A percentile compares a stretch with the other conserved stretches of the same genome.
These are phyloP conservation scores for Fabriciana adippe DNA, from an alignment of 2,888 invertebrate species.

Conservation along the genomic window DNA sequence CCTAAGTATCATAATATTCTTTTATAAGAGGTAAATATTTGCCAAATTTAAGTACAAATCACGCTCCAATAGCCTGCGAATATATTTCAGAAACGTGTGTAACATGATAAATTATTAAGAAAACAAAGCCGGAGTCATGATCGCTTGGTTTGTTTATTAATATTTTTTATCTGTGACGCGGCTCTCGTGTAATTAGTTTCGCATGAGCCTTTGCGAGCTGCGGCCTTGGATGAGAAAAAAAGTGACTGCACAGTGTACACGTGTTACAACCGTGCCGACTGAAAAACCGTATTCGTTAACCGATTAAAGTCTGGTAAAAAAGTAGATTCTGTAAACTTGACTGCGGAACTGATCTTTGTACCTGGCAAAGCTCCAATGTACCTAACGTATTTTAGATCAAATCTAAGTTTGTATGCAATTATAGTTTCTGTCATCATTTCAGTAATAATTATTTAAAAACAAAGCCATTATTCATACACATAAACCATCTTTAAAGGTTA, in stretches of 20 bases:
- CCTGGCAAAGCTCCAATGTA: conserved; percentile 5
- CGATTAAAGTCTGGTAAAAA: neutral
- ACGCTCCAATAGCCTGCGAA: conserved; percentile 3
- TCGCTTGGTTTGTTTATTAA: conserved; percentile 18
- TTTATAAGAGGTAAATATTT: too few relatives aligned
- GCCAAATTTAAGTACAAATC: neutral
- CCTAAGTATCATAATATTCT: too few relatives aligned
- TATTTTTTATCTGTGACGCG: conserved; percentile 30
- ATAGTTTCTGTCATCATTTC: too few relatives aligned
- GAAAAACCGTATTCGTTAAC: conserved; percentile 10
- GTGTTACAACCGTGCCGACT: conserved; percentile 23
- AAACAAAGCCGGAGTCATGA: conserved; percentile 4
- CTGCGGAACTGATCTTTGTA: conserved; percentile 1
- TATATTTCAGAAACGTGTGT: conserved; percentile 8
- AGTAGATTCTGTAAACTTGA: conserved; percentile 10
- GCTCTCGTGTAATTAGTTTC: conserved; percentile 35
- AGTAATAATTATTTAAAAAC: too few relatives aligned
- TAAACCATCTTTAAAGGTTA: too few relatives aligned
- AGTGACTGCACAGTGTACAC: conserved; percentile 29
- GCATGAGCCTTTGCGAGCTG: conserved; percentile 23
- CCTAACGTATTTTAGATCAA: too few relatives aligned
- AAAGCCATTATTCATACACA: too few relatives aligned
- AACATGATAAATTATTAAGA: conserved; percentile 3
- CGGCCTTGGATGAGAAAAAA: conserved; percentile 39
- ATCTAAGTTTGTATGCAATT: too few relatives aligned